Conservation (phyloP, 1,140 invertebrate species). For the Trachymyrmex septentrionalis region DNA sequence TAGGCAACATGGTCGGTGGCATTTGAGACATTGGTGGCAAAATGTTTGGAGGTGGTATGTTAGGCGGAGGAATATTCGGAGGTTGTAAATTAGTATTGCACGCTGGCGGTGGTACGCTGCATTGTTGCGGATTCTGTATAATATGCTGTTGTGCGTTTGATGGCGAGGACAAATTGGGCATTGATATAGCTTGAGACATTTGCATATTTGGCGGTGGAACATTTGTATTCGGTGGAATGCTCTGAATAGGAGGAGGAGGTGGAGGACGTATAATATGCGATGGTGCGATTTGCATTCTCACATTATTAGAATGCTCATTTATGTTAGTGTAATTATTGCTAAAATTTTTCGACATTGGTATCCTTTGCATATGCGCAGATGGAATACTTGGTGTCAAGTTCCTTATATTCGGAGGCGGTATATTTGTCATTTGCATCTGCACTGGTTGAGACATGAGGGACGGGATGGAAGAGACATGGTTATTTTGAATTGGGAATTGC, state of each 20-base stretch:
- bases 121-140: constrained; percentile 82
- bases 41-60: constrained; percentile 81
- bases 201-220: constrained; percentile 83
- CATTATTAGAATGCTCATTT: constrained; percentile 72
- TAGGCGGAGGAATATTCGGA: constrained; percentile 86
- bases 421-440: constrained; percentile 78
- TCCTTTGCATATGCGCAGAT: constrained; percentile 81
- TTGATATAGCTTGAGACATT: constrained; percentile 72
- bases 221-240: constrained; percentile 80
- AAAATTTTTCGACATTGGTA: constrained; percentile 79
- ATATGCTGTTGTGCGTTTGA: constrained; percentile 78
- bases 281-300: constrained; percentile 82
- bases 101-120: constrained; percentile 82
- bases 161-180: constrained; percentile 66
- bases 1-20: constrained; percentile 83
- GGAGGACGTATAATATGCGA: constrained; percentile 80
- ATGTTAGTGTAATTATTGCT: constrained; percentile 75
- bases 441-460: constrained; percentile 81
- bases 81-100: constrained; percentile 85
- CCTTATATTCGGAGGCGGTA: constrained; percentile 81
- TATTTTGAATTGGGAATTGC: constrained; percentile 73
- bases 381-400: constrained; percentile 76
- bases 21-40: constrained; percentile 82
- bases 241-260: constrained; percentile 76
- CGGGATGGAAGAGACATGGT: constrained; percentile 77